phyloP scores from a whole-genome alignment of 2,113 vertebrate genomes.

The Pardalotus punctatus region DNA sequence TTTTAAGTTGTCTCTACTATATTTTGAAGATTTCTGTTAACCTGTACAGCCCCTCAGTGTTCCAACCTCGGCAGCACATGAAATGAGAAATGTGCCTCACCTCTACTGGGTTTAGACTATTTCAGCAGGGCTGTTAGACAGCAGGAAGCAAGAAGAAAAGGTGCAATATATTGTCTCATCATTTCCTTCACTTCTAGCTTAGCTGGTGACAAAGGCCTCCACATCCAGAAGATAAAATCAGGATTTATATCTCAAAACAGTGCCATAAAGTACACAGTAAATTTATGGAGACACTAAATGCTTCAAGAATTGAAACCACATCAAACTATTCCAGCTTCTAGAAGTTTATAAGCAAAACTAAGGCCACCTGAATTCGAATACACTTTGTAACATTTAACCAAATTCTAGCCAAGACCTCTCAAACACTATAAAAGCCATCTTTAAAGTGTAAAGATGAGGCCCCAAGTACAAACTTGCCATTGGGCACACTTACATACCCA shows the following conservation, averaged over 20 bases:
- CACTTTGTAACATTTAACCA: neutral
- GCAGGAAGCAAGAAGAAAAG: neutral
- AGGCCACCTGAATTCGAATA: neutral
- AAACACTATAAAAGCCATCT: neutral
- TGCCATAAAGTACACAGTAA: neutral
- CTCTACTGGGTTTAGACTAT: neutral
- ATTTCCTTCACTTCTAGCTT: neutral
- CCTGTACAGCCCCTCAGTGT: neutral
- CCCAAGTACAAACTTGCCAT: neutral
- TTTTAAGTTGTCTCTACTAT: neutral
- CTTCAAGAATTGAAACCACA: neutral
- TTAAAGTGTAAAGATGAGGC: neutral
- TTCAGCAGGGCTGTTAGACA: neutral
- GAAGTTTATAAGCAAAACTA: neutral
- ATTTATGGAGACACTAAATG: neutral
- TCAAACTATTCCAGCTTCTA: neutral
- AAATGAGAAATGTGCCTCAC: neutral
- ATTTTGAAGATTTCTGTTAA: neutral
- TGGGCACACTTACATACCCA: rapidly evolving
- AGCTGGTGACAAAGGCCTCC: neutral
- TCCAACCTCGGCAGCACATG: neutral
- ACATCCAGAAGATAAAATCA: neutral
- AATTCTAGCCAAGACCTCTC: neutral
- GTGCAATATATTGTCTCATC: neutral
- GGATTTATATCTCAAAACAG: neutral